Evolutionary conservation across 23 tunicate genomes (phyloP), one percentile per base, ranked within the genome.

Genomic region (Aplidium turbinatum): DNA sequence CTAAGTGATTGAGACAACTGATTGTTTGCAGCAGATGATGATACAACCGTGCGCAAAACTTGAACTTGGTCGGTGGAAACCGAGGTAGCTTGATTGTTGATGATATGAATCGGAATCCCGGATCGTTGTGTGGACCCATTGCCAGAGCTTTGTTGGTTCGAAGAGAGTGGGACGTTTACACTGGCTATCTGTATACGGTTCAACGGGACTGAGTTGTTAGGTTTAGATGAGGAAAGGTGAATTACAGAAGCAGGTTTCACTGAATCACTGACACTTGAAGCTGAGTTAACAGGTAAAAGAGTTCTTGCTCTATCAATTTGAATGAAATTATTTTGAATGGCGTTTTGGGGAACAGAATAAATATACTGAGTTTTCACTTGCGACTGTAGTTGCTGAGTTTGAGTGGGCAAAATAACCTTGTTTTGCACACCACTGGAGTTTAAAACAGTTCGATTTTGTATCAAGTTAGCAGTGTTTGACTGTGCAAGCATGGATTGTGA

Each of bases 171-270:
- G 16, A 87, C 80, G 42, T 79, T 87, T 3, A 87, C 94, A 66
- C 94, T 80, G 24, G 94, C 94, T 40, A 87, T 87, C 63, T 79
- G 94, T 40, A 87, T 66, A 23, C 94, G 87, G 24, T 80, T 80
- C 30, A 80, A 73, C 11, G 86, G 86, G 27, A 72, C 60, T 30
- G 55, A 82, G 47, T 58, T 72, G 35, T 13, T 55, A 35, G 23
- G 57, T 58, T 36, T 35, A 2, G 46, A 33, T 22, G 35, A 22
- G 23, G 70, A 45, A 63, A 63, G 45, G 34, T 63, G 70, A 22
- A 63, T 47, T 22, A 27, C 31, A 33, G 31, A 5, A 2, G 70
- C 35, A 13, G 50, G 11, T 42, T 42, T 42, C 16, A 42, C 50
- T 42, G 11, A 16, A 16, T 11, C 50, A 42, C 13, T 16, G 16